phyloP scores from a whole-genome alignment of 1,140 invertebrate genomes.

The Procambarus clarkii region DNA sequence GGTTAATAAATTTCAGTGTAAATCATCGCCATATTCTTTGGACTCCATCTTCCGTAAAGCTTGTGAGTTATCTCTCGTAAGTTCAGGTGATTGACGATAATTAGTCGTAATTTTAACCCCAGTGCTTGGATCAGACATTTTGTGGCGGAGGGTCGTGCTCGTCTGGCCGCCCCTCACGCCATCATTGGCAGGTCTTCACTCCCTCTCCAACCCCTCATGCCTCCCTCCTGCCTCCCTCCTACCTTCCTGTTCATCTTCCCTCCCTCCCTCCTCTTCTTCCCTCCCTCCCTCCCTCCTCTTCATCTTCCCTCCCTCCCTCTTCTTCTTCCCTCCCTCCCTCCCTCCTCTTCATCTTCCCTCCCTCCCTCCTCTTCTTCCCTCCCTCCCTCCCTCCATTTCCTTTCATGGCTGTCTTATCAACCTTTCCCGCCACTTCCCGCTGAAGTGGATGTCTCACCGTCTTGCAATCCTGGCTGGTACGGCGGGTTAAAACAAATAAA shows the following conservation, averaged over 20 bases:
- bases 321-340: slow-evolving; percentile 55
- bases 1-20: background rate
- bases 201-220: background rate
- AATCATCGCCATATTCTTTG: background rate
- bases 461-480: background rate
- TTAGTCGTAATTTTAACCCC: background rate
- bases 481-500: background rate
- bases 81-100: background rate
- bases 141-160: background rate
- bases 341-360: slow-evolving; percentile 74
- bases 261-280: slow-evolving; percentile 77
- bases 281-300: slow-evolving; percentile 69
- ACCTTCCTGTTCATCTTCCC: background rate
- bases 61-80: background rate
- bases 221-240: background rate
- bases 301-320: no score
- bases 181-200: background rate
- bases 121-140: background rate
- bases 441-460: no score
- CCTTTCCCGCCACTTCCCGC: background rate
- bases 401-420: background rate
- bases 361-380: background rate
- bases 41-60: background rate
- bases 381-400: no score
- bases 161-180: no score